Percentiles rank a stretch among this genome's conserved stretches.
Conservation (phyloP, 2,113 vertebrate species). For the Tyrannus savana region DNA sequence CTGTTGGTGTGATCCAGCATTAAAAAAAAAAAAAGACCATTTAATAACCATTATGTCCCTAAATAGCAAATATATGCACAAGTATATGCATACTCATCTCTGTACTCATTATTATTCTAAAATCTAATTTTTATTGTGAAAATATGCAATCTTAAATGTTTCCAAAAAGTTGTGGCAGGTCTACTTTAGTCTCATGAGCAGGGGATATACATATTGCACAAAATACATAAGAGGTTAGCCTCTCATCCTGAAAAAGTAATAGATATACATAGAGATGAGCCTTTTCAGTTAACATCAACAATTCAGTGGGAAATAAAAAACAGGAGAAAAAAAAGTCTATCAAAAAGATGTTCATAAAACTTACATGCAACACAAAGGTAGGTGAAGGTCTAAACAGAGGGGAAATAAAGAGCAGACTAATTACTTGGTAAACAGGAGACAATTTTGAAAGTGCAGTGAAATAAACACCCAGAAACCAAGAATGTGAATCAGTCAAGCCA, state of each 20-base stretch:
- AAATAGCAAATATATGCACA: background rate
- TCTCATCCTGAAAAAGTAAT: background rate
- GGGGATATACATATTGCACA: background rate
- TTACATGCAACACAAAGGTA: background rate
- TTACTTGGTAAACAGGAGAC: background rate
- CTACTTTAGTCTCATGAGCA: background rate
- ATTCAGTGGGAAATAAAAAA: background rate
- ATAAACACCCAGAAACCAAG: background rate
- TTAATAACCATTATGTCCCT: background rate
- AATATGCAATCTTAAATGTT: background rate
- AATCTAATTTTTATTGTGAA: background rate
- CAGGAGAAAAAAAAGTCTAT: background rate
- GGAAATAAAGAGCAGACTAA: background rate
- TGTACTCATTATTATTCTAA: background rate
- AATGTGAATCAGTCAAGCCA: rapidly evolving
- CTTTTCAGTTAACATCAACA: background rate
- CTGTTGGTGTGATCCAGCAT: background rate
- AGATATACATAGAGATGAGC: background rate
- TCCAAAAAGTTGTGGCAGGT: background rate
- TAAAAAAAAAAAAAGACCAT: background rate
- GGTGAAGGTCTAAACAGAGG: background rate
- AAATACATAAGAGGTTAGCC: background rate
- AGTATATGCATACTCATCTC: background rate
- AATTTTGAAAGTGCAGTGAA: background rate
- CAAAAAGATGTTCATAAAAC: background rate